Base-by-base conservation (phyloP, 2,113 vertebrate species). In the Lampris incognitus region DNA sequence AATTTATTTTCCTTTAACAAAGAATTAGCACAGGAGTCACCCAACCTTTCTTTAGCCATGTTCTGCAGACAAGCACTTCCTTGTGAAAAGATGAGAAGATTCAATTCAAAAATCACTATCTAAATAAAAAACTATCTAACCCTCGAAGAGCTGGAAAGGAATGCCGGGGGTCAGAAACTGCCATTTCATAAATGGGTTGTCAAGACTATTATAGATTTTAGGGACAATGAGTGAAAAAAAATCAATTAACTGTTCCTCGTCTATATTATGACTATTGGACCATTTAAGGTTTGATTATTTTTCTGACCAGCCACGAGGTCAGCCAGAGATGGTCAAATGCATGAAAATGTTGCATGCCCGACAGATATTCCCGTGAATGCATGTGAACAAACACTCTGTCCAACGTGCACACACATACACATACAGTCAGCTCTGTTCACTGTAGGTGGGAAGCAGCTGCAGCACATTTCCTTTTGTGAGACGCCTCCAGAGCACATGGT, bases 381-480 rank as follows among this genome's bases (percentile, higher is more conserved):
- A 58, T 54, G 46, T 56, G 37, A 44, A 50, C 65, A 69, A 42
- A 64, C 59, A 64, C 49, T 46, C 59, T 56, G 44, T 38, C 55
- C 40, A 37, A 46, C 59, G 58, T 52, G 46, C 62, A 76, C 51
- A 63, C 49, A 69, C 39, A 42, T 56, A 67, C n/a, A 67, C 46
- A 77, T 62, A 69, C 3, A 58, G 9, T 54, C 69, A 52, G 51
- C 57, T 66, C 66, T 44, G 60, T 74, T 57, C 85, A 80, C 83
- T 85, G 65, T 65, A 90, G 85, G 77, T 79, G 62, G 72, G 71
- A 71, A 62, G 85, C 83, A 91, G 90, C 81, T 90, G 85, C 73
- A 48, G 42, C 48, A 58, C 71, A 51, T 57, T 75, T 82, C 63
- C 59, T 46, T 61, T 68, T 61, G 10, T 81, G 40, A 48, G 84